A percentile compares a stretch with the other conserved stretches of the same genome.
phyloP scores from a whole-genome alignment of 2,888 invertebrate species.

The Agrochola lota region DNA sequence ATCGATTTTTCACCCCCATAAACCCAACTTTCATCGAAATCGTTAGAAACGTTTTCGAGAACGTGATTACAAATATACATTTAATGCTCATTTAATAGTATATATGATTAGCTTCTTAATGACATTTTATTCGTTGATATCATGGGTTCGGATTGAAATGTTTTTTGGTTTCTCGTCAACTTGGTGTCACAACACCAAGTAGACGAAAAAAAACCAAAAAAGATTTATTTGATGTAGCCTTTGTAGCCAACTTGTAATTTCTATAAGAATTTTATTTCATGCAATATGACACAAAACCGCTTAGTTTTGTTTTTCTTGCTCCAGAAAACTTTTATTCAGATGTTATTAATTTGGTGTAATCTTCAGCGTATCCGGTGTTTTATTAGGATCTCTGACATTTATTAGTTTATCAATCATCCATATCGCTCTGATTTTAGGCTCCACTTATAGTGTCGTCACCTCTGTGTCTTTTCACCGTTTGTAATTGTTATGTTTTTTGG shows the following conservation, averaged over 20 bases:
- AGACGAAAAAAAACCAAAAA: too few species aligned
- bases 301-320: background rate
- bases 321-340: conserved; percentile 2
- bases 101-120: background rate
- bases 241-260: background rate
- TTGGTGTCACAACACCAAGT: too few species aligned
- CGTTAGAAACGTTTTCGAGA: too few species aligned
- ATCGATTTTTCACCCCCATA: too few species aligned
- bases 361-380: conserved; percentile 35
- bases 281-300: background rate
- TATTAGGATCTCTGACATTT: conserved; percentile 32
- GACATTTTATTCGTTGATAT: background rate
- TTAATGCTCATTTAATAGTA: too few species aligned
- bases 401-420: conserved; percentile 36
- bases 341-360: conserved; percentile 23
- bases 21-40: too few species aligned
- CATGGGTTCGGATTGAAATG: background rate
- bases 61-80: too few species aligned
- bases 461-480: background rate
- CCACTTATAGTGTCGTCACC: conserved; percentile 6
- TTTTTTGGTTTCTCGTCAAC: background rate
- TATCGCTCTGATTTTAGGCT: conserved; percentile 16
- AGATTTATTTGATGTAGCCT: background rate
- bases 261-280: background rate
- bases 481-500: background rate